These are phyloP conservation scores for Crossaster papposus DNA, from an alignment of 53 echinoderm and acorn worm species.

Conservation along the genomic window DNA sequence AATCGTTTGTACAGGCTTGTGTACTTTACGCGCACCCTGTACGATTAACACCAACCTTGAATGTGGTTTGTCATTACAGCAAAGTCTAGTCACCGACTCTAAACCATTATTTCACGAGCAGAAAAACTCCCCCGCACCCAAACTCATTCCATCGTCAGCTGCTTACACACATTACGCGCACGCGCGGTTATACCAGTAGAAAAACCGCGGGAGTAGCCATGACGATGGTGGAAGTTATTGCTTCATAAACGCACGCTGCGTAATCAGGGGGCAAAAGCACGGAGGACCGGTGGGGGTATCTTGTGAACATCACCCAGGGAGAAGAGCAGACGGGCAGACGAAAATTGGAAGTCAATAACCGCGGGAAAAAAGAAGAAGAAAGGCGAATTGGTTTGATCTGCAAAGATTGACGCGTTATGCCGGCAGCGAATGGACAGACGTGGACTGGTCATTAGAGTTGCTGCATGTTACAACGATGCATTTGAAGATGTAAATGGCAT, in stretches of 20 bases:
- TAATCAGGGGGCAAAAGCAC: not conserved
- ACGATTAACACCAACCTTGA: too few species aligned
- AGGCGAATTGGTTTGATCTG: not conserved
- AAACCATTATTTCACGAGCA: too few species aligned
- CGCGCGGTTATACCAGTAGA: not conserved
- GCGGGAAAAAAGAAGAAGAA: not conserved
- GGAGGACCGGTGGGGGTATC: slow-evolving; percentile 1
- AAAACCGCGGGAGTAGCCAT: slow-evolving; percentile 45
- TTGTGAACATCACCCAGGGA: not conserved
- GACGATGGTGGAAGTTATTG: slow-evolving; percentile 20
- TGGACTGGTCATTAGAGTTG: not conserved
- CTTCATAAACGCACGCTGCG: not conserved
- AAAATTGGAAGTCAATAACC: not conserved
- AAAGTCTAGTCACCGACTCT: too few species aligned
- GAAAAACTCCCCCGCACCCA: too few species aligned
- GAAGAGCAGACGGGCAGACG: not conserved
- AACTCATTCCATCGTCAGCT: not conserved
- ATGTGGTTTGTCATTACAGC: too few species aligned
- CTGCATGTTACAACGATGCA: not conserved
- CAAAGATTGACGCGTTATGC: not conserved
- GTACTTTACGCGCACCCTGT: too few species aligned
- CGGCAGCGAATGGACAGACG: not conserved
- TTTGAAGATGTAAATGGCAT: not conserved
- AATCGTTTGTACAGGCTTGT: too few species aligned
- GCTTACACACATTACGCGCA: not conserved